phyloP scores from a whole-genome alignment of 2,888 invertebrate species.

The Odiellus spinosus region DNA sequence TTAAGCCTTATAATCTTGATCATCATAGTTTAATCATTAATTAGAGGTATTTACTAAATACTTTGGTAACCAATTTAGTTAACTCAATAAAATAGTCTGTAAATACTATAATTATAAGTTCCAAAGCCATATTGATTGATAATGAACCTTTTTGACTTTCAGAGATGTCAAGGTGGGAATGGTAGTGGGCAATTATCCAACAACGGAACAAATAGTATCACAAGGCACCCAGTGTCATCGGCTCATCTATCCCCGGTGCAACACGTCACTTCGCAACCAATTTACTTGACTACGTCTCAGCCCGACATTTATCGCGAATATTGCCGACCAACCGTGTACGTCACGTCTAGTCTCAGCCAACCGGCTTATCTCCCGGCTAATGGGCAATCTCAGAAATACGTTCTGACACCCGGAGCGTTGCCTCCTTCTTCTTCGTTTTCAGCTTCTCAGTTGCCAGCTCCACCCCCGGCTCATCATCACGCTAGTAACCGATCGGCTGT shows the following conservation, averaged over 20 bases:
- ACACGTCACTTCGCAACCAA: slow-evolving; percentile 39
- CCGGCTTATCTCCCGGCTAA: slow-evolving; percentile 18
- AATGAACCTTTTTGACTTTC: too few species aligned
- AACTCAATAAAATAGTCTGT: too few species aligned
- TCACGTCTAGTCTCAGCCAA: slow-evolving; percentile 37
- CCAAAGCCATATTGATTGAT: too few species aligned
- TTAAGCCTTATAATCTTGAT: too few species aligned
- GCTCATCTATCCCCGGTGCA: slow-evolving; percentile 37
- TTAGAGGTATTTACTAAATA: too few species aligned
- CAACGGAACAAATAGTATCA: slow-evolving; percentile 6
- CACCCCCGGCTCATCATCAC: slow-evolving; percentile 64
- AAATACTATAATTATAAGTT: too few species aligned
- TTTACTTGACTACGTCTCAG: slow-evolving; percentile 33
- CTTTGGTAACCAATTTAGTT: too few species aligned
- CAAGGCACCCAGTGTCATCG: slow-evolving; percentile 25
- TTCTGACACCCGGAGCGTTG: slow-evolving; percentile 31
- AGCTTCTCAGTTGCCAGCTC: slow-evolving; percentile 31
- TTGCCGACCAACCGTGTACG: slow-evolving; percentile 47
- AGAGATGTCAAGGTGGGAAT: too few species aligned
- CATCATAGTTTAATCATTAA: too few species aligned
- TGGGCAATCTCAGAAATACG: slow-evolving; percentile 24
- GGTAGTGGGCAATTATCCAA: too few species aligned
- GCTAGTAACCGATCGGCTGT: slow-evolving; percentile 40
- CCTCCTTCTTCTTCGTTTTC: slow-evolving; percentile 35
- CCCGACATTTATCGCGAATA: slow-evolving; percentile 33